Base-by-base conservation (phyloP, 2,797 vertebrate genomes). In the Esox lucius region DNA sequence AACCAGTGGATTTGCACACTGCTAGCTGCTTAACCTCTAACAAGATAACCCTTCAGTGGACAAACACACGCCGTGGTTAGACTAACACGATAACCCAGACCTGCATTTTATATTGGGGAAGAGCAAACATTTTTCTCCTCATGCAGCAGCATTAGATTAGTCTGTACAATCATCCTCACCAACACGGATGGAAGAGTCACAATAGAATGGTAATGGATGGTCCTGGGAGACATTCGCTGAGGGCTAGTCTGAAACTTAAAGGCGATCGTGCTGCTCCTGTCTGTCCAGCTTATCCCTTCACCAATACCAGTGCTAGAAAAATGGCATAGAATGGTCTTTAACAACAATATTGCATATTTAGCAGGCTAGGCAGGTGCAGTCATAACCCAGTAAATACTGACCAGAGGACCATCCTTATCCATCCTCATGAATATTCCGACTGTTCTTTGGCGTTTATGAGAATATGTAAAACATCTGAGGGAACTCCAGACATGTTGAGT, bases 111-210 rank as follows among this genome's bases (percentile, higher is more conserved):
- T 78, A 83, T 28, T 78, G 77, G 77, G 78, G 81, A 79, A 84
- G 84, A 86, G 80, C 74, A 67, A 79, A 83, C 81, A 78, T 95
- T 91, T 92, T 88, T 93, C 90, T 93, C 19, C 53, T 92, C 87
- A 80, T 81, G 78, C 19, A 11, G 33, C 79, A 78, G 79, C 75
- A 80, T 89, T 90, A 83, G 61, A 49, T 81, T 82, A 65, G 68
- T 76, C 81, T 81, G 16, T 24, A 64, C 74, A 90, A 85, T 84
- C 84, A 87, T 87, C 80, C 81, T 22, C 79, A 11, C 72, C 73
- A 8, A 46, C 17, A 8, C 17, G 72, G 71, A 76, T 31, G 80
- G 70, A 88, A 59, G 31, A 31, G 86, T 88, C 77, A 78, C 86
- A 88, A 91, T 88, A 88, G 75, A 76, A 42, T 86, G 79, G 78